phyloP scores from a whole-genome alignment of 2,888 invertebrate genomes.

The Cephus pygmeus region DNA sequence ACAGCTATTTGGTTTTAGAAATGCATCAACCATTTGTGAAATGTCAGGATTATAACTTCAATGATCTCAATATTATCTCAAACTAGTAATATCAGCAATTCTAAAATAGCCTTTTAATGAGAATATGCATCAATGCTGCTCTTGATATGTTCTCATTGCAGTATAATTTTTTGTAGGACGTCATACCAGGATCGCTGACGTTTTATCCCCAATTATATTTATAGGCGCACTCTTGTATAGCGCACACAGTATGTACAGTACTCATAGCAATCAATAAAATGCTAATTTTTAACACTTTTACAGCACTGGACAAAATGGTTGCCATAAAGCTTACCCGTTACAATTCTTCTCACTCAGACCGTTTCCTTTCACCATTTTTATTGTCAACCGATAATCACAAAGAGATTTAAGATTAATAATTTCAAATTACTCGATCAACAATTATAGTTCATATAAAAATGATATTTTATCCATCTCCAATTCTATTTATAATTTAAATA shows the following conservation, averaged over 20 bases:
- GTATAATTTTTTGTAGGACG: background rate
- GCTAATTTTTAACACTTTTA: conserved; percentile 64
- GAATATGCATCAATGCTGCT: background rate
- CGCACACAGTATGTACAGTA: conserved; percentile 37
- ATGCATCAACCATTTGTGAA: background rate
- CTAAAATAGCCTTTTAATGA: background rate
- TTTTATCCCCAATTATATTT: conserved; percentile 46
- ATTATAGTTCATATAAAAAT: background rate
- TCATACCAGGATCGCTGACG: conserved; percentile 8
- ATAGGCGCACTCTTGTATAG: conserved; percentile 43
- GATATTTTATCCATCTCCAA: background rate
- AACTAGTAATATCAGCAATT: background rate
- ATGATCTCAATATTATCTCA: background rate
- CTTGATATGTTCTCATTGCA: background rate
- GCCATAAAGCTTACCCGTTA: conserved; percentile 19
- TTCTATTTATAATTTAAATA: background rate
- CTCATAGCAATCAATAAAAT: conserved; percentile 64
- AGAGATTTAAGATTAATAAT: background rate
- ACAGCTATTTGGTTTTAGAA: background rate
- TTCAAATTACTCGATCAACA: background rate
- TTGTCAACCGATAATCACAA: background rate
- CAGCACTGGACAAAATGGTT: conserved; percentile 44
- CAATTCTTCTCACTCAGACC: background rate
- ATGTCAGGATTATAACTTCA: background rate
- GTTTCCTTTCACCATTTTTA: background rate